phyloP scores from a whole-genome alignment of 2,888 invertebrate genomes.

The Pogonocherus hispidulus region DNA sequence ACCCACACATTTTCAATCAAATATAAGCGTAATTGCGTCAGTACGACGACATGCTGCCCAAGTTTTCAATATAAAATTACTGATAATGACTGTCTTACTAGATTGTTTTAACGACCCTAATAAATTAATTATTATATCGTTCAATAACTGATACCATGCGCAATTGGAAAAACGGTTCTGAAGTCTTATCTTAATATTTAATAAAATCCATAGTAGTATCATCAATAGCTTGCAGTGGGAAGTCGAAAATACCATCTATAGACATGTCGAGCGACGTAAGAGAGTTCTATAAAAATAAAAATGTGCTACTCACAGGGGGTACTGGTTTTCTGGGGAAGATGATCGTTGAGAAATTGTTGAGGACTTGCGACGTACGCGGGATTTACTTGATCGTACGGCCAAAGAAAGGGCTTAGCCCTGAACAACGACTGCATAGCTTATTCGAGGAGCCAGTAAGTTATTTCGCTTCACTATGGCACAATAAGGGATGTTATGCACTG shows the following conservation, averaged over 20 bases:
- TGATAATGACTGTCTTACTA: too few species aligned
- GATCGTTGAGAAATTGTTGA: constrained; percentile 59
- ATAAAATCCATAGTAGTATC: constrained; percentile 53
- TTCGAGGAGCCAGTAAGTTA: constrained; percentile 73
- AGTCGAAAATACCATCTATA: background rate
- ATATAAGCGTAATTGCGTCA: too few species aligned
- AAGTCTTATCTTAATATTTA: constrained; percentile 51
- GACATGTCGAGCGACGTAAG: constrained; percentile 51
- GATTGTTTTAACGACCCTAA: too few species aligned
- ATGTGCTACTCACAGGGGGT: constrained; percentile 61
- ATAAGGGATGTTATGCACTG: too few species aligned
- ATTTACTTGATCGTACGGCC: constrained; percentile 59
- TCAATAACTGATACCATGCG: constrained; percentile 27
- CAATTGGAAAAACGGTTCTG: constrained; percentile 1
- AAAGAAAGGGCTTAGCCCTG: constrained; percentile 55
- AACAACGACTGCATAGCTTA: constrained; percentile 68
- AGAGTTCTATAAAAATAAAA: constrained; percentile 58
- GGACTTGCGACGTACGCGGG: constrained; percentile 55
- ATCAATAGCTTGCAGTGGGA: constrained; percentile 16
- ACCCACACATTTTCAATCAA: too few species aligned
- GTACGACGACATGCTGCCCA: too few species aligned
- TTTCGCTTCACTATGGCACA: too few species aligned
- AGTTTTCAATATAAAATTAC: too few species aligned
- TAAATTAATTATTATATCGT: background rate
- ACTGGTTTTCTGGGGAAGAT: constrained; percentile 63